Evolutionary conservation across 1,140 invertebrate genomes (phyloP).

Genomic region (Ostrea denselamellosa): DNA sequence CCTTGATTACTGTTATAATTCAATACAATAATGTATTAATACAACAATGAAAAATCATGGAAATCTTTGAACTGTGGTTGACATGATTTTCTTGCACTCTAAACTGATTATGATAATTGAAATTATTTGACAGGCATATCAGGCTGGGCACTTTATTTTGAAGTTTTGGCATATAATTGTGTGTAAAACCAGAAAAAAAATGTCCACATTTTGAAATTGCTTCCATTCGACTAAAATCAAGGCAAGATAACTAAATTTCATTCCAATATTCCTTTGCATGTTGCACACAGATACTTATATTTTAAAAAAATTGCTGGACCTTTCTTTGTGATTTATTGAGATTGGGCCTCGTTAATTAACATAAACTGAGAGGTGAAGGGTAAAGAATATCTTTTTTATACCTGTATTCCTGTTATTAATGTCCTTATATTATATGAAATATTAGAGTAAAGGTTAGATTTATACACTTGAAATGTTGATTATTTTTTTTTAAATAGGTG

Average conservation of each 20-base stretch:
- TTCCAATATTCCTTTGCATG: not conserved
- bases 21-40: no score
- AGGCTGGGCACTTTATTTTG: no score
- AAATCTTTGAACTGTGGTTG: no score
- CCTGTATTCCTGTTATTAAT: not conserved
- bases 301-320: not conserved
- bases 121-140: no score
- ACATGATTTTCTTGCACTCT: no score
- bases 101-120: no score
- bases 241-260: not conserved
- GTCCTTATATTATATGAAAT: not conserved
- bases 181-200: not conserved
- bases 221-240: not conserved
- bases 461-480: constrained; percentile 14
- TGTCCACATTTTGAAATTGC: not conserved
- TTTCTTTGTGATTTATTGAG: not conserved
- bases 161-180: not conserved
- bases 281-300: not conserved
- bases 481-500: not conserved
- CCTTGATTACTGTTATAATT: no score
- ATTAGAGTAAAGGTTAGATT: not conserved
- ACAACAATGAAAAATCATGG: no score
- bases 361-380: not conserved
- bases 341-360: not conserved
- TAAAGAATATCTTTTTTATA: not conserved